Conservation (phyloP, 1,140 invertebrate genomes). For the Coptotermes formosanus region DNA sequence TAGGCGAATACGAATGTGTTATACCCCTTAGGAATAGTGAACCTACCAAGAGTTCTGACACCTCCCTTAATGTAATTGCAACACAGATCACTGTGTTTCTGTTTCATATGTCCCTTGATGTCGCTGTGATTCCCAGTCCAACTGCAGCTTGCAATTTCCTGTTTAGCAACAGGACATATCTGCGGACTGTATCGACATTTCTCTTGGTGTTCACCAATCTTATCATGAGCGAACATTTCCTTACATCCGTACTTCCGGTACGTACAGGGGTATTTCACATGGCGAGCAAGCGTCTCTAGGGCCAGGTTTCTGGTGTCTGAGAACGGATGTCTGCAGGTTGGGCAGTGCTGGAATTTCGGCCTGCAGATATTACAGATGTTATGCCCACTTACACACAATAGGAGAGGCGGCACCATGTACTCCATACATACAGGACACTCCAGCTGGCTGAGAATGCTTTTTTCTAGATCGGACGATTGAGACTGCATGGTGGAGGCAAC, state of each 20-base stretch:
- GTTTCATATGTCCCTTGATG: no score
- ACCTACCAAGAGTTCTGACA: no score
- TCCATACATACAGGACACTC: no score
- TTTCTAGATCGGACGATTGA: no score
- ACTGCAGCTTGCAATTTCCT: background rate
- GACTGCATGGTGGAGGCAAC: no score
- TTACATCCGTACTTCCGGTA: background rate
- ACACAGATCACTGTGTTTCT: no score
- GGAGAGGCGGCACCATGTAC: constrained; percentile 69
- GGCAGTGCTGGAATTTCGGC: constrained; percentile 64
- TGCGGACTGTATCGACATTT: background rate
- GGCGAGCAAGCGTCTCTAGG: constrained; percentile 60
- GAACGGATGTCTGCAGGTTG: constrained; percentile 67
- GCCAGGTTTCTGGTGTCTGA: constrained; percentile 69
- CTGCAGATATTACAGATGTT: constrained; percentile 71
- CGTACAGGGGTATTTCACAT: constrained; percentile 43
- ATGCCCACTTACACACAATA: constrained; percentile 75
- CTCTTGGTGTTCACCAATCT: background rate
- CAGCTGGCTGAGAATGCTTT: no score
- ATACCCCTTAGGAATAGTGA: no score
- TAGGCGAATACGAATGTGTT: no score
- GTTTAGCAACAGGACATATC: background rate
- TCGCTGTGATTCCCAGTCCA: background rate
- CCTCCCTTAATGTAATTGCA: no score
- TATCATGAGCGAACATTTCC: background rate